A percentile compares a stretch with the other conserved stretches of the same genome.
phyloP scores from a whole-genome alignment of 1,140 invertebrate species.

The Brachionus angularis region DNA sequence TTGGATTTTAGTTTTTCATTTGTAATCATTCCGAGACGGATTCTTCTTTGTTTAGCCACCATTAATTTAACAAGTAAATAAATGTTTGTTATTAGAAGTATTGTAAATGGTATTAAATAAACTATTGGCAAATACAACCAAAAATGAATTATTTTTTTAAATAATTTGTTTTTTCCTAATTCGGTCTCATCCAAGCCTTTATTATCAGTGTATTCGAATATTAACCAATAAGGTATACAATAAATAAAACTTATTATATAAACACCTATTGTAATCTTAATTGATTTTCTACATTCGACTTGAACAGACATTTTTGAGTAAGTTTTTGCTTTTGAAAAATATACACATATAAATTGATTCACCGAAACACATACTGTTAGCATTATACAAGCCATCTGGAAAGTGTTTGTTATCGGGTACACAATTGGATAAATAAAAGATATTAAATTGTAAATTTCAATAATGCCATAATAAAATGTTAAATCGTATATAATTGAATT shows the following conservation, averaged over 20 bases:
- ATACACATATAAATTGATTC: slow-evolving; percentile 39
- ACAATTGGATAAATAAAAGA: slow-evolving; percentile 21
- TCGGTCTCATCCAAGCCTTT: background rate
- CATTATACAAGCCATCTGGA: slow-evolving; percentile 43
- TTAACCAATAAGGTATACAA: slow-evolving; percentile 34
- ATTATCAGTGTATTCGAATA: background rate
- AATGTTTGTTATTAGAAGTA: slow-evolving; percentile 27
- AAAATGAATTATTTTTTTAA: slow-evolving; percentile 22
- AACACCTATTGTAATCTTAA: background rate
- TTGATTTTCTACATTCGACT: background rate
- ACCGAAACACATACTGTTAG: slow-evolving; percentile 38
- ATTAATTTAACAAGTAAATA: slow-evolving; percentile 19
- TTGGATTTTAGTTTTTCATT: background rate
- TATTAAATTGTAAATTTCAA: background rate
- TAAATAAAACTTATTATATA: slow-evolving; percentile 29
- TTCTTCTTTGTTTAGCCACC: slow-evolving; percentile 11
- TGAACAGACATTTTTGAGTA: slow-evolving; percentile 9
- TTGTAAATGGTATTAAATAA: slow-evolving; percentile 33
- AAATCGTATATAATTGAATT: slow-evolving; percentile 1
- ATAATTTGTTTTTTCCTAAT: slow-evolving; percentile 9
- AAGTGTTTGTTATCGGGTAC: slow-evolving; percentile 41
- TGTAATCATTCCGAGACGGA: slow-evolving; percentile 6
- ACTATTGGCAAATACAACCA: slow-evolving; percentile 36
- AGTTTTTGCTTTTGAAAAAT: background rate
- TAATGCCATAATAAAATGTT: background rate